Conservation (phyloP, 2,113 vertebrate species). For the Columbina picui region DNA sequence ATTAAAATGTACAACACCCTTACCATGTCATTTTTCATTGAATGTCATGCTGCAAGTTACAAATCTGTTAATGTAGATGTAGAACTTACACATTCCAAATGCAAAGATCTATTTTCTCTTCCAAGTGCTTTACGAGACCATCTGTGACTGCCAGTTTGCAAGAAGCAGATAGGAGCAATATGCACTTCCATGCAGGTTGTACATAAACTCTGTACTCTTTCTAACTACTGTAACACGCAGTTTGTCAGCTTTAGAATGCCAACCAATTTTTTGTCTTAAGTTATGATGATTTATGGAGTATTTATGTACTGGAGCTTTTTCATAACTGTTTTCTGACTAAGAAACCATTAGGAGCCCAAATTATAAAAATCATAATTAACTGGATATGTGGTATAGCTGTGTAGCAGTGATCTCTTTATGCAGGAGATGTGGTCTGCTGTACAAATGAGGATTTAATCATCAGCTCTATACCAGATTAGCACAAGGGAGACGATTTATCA, state of each 20-base stretch:
- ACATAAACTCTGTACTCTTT: not conserved
- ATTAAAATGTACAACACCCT: constrained; percentile 62
- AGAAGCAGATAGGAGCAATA: constrained; percentile 41
- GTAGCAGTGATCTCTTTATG: not conserved
- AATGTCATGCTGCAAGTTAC: constrained; percentile 48
- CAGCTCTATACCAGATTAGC: not conserved
- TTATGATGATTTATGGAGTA: constrained; percentile 68
- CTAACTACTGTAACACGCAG: constrained; percentile 3
- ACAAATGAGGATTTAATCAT: not conserved
- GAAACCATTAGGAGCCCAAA: constrained; percentile 63
- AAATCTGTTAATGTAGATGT: constrained; percentile 55
- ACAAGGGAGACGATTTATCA: not conserved
- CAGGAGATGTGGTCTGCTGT: not conserved
- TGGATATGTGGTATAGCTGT: constrained; percentile 20
- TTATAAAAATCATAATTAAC: constrained; percentile 49
- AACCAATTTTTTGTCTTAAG: constrained; percentile 27
- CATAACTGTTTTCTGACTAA: constrained; percentile 60
- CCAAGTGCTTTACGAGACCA: constrained; percentile 39
- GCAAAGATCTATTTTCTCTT: constrained; percentile 62
- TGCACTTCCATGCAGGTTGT: not conserved
- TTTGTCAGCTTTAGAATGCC: constrained; percentile 29
- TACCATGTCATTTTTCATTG: constrained; percentile 10
- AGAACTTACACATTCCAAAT: constrained; percentile 49
- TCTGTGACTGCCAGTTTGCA: constrained; percentile 53
- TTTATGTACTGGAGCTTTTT: constrained; percentile 53